Base-by-base conservation (phyloP, 30 jellyfish, hydroid and myxozoan species). In the Euphysa ruthae region DNA sequence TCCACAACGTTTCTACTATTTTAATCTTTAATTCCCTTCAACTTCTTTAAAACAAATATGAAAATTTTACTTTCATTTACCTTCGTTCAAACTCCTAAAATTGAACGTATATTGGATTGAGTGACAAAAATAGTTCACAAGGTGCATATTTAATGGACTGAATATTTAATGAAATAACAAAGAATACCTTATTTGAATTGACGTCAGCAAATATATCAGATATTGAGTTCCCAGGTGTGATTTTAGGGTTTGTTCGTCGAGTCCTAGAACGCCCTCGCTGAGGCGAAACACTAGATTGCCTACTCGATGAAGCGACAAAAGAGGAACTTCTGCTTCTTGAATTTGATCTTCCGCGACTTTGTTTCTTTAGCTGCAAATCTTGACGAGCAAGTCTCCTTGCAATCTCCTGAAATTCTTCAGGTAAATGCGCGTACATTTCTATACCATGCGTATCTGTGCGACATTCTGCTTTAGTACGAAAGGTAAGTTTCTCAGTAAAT, bases 311-410 rank as follows among this genome's bases (percentile, higher is more conserved):
- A 21, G 77, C 92, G 2, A 62, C 90, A 6, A 91, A 66, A 19
- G 95, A 71, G 23, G 82, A 69, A 43, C 94, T 78, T 22, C 93
- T 74, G 60, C 93, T 77, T 4, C 63, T 20, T 14, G 87, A 32
- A 4, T 56, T 21, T 0, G 65, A 26, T 24, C 98, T 71, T 2
- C 93, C 94, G 14, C 93, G 78, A 2, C 42, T 79, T 23, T 64
- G 71, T 35, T 33, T 25, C 31, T 90, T 90, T 31, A 90, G 75
- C 35, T 90, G 93, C 18, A 61, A 79, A 31, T 90, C 94, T 57
- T 90, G 98, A 21, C 93, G 78, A 30, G 98, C 92, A 8, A 90
- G 82, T 23, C 98, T 33, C 4, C 98, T 82, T 3, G 98, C 98
- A 13, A 90, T 90, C 62, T 90, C 98, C 76, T 90, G 98, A 50